These are phyloP conservation scores for Drosophila parvula DNA, from an alignment of 1,140 invertebrate species.

Conservation along the genomic window DNA sequence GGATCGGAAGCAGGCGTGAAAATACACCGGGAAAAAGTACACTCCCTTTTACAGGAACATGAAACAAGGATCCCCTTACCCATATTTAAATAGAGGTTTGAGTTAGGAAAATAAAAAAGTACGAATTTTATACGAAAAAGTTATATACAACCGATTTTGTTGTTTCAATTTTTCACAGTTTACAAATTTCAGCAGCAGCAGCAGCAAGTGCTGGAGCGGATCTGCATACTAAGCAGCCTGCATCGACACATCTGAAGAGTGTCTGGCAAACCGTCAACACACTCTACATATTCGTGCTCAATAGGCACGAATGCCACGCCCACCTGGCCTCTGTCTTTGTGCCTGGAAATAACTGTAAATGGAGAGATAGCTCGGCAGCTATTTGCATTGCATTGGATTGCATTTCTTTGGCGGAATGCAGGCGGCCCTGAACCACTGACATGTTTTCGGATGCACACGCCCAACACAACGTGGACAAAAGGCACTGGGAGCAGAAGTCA, in stretches of 20 bases:
- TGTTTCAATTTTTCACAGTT: constrained; percentile 14
- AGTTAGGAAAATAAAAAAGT: neutral
- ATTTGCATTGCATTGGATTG: constrained; percentile 49
- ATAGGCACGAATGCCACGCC: constrained; percentile 43
- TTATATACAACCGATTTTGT: too few species aligned
- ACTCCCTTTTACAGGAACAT: neutral
- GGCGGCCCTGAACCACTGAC: constrained; percentile 71
- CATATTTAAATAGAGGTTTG: too few species aligned
- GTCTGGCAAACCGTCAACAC: constrained; percentile 56
- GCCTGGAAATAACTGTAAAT: constrained; percentile 54
- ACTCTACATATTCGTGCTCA: constrained; percentile 64
- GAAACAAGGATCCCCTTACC: neutral
- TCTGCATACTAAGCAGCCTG: constrained; percentile 62
- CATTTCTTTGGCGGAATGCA: constrained; percentile 49
- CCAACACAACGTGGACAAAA: constrained; percentile 34
- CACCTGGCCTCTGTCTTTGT: neutral
- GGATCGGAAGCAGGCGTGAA: neutral
- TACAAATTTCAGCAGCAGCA: neutral
- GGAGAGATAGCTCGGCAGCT: constrained; percentile 40
- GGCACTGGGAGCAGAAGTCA: constrained; percentile 22
- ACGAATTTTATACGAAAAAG: too few species aligned
- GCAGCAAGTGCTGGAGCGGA: neutral
- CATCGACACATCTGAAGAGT: constrained; percentile 38
- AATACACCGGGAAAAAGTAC: neutral
- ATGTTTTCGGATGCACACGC: constrained; percentile 49